Base-by-base conservation (phyloP, 2,797 vertebrate species). In the Alcedo quadribrachys region DNA sequence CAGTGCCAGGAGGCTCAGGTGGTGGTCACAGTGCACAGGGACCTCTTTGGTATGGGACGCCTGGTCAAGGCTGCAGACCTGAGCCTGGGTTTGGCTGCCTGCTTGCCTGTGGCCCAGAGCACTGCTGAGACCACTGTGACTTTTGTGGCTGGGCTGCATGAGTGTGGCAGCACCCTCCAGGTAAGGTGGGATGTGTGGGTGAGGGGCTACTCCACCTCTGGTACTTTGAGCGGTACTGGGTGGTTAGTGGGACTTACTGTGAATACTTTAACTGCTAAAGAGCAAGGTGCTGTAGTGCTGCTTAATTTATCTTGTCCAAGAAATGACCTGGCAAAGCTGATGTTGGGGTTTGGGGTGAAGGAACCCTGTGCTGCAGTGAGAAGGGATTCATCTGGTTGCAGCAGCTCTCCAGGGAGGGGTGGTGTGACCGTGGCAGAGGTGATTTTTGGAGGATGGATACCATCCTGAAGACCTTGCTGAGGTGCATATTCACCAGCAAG, bases 101-200 rank as follows among this genome's bases (percentile, higher is more conserved):
- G 92, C 21, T 6, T 16, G 11, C 70, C 96, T 1, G 33, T 54
- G 12, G 13, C 40, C 21, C 66, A 68, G 14, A 2, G 1, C 1
- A 30, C 48, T 37, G 51, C 62, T 21, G 83, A 87, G 28, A 60
- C 4, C 8, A 28, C 8, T 0, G 87, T 92, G 60, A 94, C 79
- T 28, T 94, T 94, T 0, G 12, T 45, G 43, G 60, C 66, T 68
- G 87, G 69, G 19, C 81, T 94, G 33, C 93, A 88, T 0, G 84
- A 90, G 46, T 94, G 90, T 4, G 89, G 85, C 74, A 86, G 82
- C 60, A 73, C 27, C 6, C 24, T 90, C 33, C 65, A 91, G 93
- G 91, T 93, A 27, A 93, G 88, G 12, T 5, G 24, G 73, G 57
- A 11, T 5, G 4, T 8, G 3, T 3, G 7, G 58, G 15, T 48